phyloP scores from a whole-genome alignment of 1,140 invertebrate genomes.

The Neodiprion fabricii region DNA sequence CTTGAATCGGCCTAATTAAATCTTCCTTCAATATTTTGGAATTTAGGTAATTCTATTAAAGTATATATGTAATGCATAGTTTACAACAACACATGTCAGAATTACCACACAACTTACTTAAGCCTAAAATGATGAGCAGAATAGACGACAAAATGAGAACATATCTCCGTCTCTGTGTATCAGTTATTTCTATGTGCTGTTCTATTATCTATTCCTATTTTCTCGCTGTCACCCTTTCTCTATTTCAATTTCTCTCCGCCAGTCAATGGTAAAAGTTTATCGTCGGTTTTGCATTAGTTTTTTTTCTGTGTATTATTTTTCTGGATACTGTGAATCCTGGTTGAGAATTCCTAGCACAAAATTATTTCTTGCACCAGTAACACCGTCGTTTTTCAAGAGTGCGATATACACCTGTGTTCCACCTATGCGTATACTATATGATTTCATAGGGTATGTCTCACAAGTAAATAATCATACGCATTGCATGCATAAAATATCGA shows the following conservation, averaged over 20 bases:
- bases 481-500: too few species aligned
- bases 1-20: too few species aligned
- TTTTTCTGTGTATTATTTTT: slow-evolving; percentile 21
- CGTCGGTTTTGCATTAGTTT: slow-evolving; percentile 30
- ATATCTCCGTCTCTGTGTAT: neutral
- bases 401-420: neutral
- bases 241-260: slow-evolving; percentile 20
- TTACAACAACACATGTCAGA: slow-evolving; percentile 24
- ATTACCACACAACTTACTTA: slow-evolving; percentile 35
- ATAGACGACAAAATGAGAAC: slow-evolving; percentile 26
- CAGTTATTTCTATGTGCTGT: neutral
- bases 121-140: slow-evolving; percentile 28
- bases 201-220: too few species aligned
- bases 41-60: too few species aligned
- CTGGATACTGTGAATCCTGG: slow-evolving; percentile 24
- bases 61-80: neutral
- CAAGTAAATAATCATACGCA: too few species aligned
- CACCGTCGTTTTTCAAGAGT: neutral
- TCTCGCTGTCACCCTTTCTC: neutral
- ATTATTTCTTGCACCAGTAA: slow-evolving; percentile 10
- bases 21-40: too few species aligned
- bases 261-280: slow-evolving; percentile 40
- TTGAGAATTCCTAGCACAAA: slow-evolving; percentile 26
- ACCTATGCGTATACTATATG: neutral
- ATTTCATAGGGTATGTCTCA: too few species aligned